phyloP scores from a whole-genome alignment of 2,888 invertebrate genomes.

The Scaptomyza parva region DNA sequence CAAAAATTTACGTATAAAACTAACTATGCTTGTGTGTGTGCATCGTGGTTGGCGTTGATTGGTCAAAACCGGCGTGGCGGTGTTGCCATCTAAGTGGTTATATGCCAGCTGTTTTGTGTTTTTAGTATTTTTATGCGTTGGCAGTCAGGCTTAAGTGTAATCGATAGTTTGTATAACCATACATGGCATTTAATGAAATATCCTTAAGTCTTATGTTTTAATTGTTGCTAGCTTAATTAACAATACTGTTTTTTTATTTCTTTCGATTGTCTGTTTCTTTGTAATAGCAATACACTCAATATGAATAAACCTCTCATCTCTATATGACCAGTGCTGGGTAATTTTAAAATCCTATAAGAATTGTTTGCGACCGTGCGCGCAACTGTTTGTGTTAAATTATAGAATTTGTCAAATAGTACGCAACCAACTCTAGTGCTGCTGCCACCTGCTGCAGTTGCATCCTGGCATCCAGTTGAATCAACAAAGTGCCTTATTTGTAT shows the following conservation, averaged over 20 bases:
- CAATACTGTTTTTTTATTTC: no score
- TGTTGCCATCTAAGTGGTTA: conserved; percentile 36
- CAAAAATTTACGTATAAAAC: conserved; percentile 57
- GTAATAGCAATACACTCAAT: neutral
- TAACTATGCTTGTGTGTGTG: conserved; percentile 66
- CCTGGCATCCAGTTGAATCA: neutral
- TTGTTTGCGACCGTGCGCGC: neutral
- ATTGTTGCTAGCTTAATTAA: neutral
- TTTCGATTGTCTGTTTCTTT: neutral
- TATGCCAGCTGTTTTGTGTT: conserved; percentile 34
- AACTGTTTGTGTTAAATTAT: conserved; percentile 1
- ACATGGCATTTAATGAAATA: no score
- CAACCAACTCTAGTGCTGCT: neutral
- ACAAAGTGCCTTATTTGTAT: conserved; percentile 3
- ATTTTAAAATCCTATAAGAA: neutral
- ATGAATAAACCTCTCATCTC: conserved; percentile 8
- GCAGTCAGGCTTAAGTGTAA: conserved; percentile 20
- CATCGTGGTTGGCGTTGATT: conserved; percentile 80
- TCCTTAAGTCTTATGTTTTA: neutral
- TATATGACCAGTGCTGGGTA: conserved; percentile 23
- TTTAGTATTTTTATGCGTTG: conserved; percentile 20
- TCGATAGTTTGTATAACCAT: neutral
- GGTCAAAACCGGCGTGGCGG: conserved; percentile 59
- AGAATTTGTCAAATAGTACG: conserved; percentile 1
- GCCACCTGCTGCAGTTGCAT: neutral